A percentile compares a stretch with the other conserved stretches of the same genome.
These are phyloP conservation scores for Ryuthela nishihirai DNA, from an alignment of 2,888 invertebrate species.

Conservation along the genomic window DNA sequence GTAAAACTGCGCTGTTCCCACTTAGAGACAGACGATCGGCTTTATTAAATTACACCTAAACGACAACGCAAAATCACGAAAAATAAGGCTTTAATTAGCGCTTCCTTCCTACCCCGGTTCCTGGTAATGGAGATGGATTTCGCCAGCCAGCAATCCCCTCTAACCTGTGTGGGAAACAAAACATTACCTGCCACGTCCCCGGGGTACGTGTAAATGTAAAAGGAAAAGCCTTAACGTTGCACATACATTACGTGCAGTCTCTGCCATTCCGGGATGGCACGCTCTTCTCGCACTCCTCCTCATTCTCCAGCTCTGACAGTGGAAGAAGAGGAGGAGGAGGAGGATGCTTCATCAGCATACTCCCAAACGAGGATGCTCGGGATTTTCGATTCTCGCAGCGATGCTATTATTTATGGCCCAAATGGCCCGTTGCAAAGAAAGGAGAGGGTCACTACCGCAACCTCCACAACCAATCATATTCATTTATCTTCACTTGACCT, in stretches of 20 bases:
- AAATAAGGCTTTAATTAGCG: slow-evolving; percentile 35
- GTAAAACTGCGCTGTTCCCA: slow-evolving; percentile 28
- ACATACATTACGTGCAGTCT: slow-evolving; percentile 15
- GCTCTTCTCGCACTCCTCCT: background rate
- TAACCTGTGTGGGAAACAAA: slow-evolving; percentile 35
- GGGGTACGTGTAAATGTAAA: slow-evolving; percentile 13
- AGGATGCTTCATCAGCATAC: too few relatives aligned
- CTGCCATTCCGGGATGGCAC: background rate
- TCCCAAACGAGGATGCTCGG: too few relatives aligned
- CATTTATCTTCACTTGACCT: slow-evolving; percentile 40
- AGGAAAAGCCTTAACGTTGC: slow-evolving; percentile 28
- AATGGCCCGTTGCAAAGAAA: slow-evolving; percentile 34
- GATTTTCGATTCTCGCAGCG: too few relatives aligned
- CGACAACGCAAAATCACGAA: slow-evolving; percentile 32
- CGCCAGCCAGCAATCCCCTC: slow-evolving; percentile 16
- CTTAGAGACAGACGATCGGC: slow-evolving; percentile 15
- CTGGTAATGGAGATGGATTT: slow-evolving; percentile 30
- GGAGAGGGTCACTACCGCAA: slow-evolving; percentile 29
- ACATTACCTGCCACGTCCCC: slow-evolving; percentile 22
- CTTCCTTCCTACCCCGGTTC: slow-evolving; percentile 4
- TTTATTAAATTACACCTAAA: slow-evolving; percentile 18
- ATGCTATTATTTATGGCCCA: slow-evolving; percentile 35
- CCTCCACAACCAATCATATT: slow-evolving; percentile 36
- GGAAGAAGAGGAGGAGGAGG: too few relatives aligned
- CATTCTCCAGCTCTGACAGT: too few relatives aligned